Evolutionary conservation across 2,113 vertebrate genomes (phyloP).

Genomic region (Lasiurus borealis): DNA sequence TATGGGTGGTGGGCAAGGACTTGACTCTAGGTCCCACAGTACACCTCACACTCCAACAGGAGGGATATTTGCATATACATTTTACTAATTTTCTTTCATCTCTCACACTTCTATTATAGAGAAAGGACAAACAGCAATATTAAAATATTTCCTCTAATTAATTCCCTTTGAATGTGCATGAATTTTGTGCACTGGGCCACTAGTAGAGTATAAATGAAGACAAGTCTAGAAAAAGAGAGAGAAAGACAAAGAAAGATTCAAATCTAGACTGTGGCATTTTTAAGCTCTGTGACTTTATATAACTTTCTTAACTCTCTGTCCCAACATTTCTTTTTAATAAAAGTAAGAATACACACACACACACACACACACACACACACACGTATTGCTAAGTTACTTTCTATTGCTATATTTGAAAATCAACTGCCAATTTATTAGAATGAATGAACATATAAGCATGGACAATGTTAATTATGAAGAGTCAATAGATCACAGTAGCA

Average conservation of each 20-base stretch:
- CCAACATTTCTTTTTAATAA: background rate
- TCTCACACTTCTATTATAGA: too few relatives aligned
- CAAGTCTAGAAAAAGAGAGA: background rate
- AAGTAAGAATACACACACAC: background rate
- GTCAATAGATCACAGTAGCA: background rate
- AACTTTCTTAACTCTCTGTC: background rate
- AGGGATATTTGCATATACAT: too few relatives aligned
- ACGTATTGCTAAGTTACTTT: background rate
- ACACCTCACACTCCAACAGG: too few relatives aligned
- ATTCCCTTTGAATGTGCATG: too few relatives aligned
- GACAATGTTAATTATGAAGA: background rate
- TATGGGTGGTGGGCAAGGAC: too few relatives aligned
- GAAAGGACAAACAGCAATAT: too few relatives aligned
- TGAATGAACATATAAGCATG: background rate
- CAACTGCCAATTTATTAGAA: background rate
- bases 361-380: too few relatives aligned
- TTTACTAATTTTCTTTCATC: too few relatives aligned
- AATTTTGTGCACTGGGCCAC: too few relatives aligned
- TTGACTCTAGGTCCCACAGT: too few relatives aligned
- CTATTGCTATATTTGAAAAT: background rate
- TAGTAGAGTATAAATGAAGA: background rate
- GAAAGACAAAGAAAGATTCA: background rate
- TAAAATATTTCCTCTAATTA: too few relatives aligned
- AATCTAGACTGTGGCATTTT: background rate
- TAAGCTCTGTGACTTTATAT: background rate